A percentile compares a stretch with the other conserved stretches of the same genome.
Evolutionary conservation across 1,140 invertebrate genomes (phyloP).

Genomic region (Drosophila elegans): DNA sequence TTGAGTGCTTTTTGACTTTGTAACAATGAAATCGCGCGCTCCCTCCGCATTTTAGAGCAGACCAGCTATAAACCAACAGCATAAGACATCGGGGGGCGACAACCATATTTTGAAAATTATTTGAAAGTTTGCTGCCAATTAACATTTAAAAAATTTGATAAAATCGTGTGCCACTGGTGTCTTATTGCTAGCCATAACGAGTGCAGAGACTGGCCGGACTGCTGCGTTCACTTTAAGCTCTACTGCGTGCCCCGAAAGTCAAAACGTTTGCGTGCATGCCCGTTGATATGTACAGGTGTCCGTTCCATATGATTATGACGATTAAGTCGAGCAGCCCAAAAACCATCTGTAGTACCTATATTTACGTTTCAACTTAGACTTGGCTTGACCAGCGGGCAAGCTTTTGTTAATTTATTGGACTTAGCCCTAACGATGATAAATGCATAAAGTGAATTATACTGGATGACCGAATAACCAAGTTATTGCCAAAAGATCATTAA

Average conservation of each 20-base stretch:
- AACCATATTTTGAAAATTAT: slow-evolving; percentile 27
- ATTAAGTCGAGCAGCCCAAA: slow-evolving; percentile 6
- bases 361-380: too few species aligned
- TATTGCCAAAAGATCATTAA: too few species aligned
- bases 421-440: too few species aligned
- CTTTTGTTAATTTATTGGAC: background rate
- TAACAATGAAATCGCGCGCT: background rate
- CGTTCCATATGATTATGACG: slow-evolving; percentile 13
- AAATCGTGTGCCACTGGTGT: slow-evolving; percentile 62
- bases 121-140: slow-evolving; percentile 67
- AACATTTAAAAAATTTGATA: slow-evolving; percentile 60
- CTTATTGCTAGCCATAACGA: slow-evolving; percentile 57
- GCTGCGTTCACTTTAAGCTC: slow-evolving; percentile 5
- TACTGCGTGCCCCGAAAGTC: slow-evolving; percentile 38
- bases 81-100: slow-evolving; percentile 1
- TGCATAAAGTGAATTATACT: background rate
- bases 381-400: background rate
- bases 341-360: background rate
- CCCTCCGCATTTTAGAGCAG: background rate
- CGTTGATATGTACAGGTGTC: slow-evolving; percentile 36
- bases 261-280: slow-evolving; percentile 18
- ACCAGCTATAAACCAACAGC: background rate
- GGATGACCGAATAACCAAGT: background rate
- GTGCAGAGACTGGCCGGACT: slow-evolving; percentile 14
- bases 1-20: background rate